These are phyloP conservation scores for Aleiodes leptofemur DNA, from an alignment of 2,888 invertebrate genomes.

Conservation along the genomic window DNA sequence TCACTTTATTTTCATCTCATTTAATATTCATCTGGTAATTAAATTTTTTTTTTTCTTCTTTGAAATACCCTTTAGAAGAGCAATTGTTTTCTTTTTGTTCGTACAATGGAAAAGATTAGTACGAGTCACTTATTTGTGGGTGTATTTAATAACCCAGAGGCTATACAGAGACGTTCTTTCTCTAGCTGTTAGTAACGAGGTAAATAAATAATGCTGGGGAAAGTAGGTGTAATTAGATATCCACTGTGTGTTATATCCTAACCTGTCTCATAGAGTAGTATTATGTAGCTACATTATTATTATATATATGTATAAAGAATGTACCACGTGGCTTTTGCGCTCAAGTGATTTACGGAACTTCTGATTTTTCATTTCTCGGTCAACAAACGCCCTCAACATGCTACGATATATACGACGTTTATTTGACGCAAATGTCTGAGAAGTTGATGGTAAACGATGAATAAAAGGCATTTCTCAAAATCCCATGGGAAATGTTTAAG, in stretches of 20 bases:
- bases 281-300: neutral
- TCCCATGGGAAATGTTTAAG: too few species aligned
- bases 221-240: conserved; percentile 53
- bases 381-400: neutral
- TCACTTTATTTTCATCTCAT: conserved; percentile 25
- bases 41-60: neutral
- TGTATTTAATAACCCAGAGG: conserved; percentile 33
- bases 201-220: conserved; percentile 57
- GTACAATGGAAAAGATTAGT: neutral
- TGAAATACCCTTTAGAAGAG: neutral
- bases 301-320: conserved; percentile 1
- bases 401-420: conserved; percentile 39
- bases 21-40: conserved; percentile 15
- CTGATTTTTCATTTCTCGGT: conserved; percentile 41
- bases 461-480: neutral
- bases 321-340: conserved; percentile 24
- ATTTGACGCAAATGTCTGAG: conserved; percentile 33
- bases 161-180: neutral
- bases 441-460: neutral
- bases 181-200: conserved; percentile 46
- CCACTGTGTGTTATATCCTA: conserved; percentile 39
- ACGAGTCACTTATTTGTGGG: conserved; percentile 12
- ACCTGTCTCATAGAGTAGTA: conserved; percentile 34
- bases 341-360: conserved; percentile 36
- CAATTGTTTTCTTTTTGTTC: neutral